Base-by-base conservation (phyloP, 2,888 invertebrate genomes). In the Zootermopsis nevadensis region DNA sequence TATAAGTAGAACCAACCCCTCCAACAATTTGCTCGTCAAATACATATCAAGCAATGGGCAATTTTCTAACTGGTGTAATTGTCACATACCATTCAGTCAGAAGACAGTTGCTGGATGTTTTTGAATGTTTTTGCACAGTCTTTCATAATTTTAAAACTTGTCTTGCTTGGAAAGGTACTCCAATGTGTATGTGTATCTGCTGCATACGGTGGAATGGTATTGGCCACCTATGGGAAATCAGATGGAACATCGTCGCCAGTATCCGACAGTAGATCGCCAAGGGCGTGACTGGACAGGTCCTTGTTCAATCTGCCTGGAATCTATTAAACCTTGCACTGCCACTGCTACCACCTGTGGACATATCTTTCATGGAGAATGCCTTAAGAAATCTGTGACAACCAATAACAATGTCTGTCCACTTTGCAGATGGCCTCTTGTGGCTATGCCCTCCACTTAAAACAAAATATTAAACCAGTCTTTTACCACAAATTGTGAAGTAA, bases 161-260 rank as follows among this genome's bases (percentile, higher is more conserved):
- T 48, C 19, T 48, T 48, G 15, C 48, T 48, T 48, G 48, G 12
- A 48, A 12, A 79, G 79, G 79, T 79, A 79, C 31, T 79, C 79
- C 1, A 79, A 79, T 66, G 79, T 79, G 15, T 79, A 60, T 79
- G 79, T 79, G 27, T 66, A 66, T 27, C 33, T 79, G 1, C 66
- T 79, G 38, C 66, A 79, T 27, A 79, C 79, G 6, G 35, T 53
- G 24, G 79, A 79, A 27, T 79, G 79, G 79, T 79, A 79, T 6
- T 79, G 79, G 79, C 79, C 66, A 35, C 79, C 79, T n/a, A 60
- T 79, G n/a, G 79, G 60, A 27, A 55, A 79, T 24, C 66, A 79
- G 31, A 31, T 55, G 66, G 79, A 79, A 35, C 79, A 79, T 27
- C 60, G 33, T 35, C 35, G 79, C 10, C 79, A 66, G 15, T 79